Base-by-base conservation (phyloP, 2,888 invertebrate species). In the Acanthopleura granulata region DNA sequence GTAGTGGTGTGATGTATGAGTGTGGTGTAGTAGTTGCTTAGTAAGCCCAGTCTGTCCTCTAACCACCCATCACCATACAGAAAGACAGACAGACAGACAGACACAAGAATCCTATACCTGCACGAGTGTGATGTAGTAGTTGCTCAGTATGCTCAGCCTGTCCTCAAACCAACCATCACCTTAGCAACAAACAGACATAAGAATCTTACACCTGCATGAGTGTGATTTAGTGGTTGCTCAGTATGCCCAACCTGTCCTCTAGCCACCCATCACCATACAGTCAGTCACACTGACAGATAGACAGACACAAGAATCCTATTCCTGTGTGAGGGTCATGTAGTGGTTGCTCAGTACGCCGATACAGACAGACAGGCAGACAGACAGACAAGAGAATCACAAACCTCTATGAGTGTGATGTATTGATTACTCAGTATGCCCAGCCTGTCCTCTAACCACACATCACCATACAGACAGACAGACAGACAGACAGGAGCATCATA, bases 371-470 rank as follows among this genome's bases (percentile, higher is more conserved):
- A 40, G 40, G 9, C 40, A 40, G 40, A 61, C n/a, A 40, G 40
- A 40, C 40, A 40, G 40, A 40, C 40, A 40, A 6, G 9, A 40
- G 40, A 40, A 40, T 40, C 40, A 49, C 72, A 15, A 62, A 85
- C 87, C 85, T 90, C 90, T 88, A 89, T 89, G 73, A 87, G 75
- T 0, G 90, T 89, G 74, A 91, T 84, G 79, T 90, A 90, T 77
- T 86, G 87, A 81, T 91, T 91, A 76, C 85, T 86, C 25, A 90
- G 83, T 22, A 90, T 79, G 0, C 89, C 89, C 18, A 90, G 78
- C 87, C 77, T 76, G n/a, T 91, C 90, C 6, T 89, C 89, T 70
- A 90, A 77, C 91, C 91, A 91, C 18, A 90, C 89, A 76, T 90
- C 89, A 40, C 4, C 40, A 40, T 40, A 40, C 40, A 40, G 40